Evolutionary conservation across 2,113 vertebrate species (phyloP), one percentile per base, ranked within the genome.

Genomic region (Otis tarda): DNA sequence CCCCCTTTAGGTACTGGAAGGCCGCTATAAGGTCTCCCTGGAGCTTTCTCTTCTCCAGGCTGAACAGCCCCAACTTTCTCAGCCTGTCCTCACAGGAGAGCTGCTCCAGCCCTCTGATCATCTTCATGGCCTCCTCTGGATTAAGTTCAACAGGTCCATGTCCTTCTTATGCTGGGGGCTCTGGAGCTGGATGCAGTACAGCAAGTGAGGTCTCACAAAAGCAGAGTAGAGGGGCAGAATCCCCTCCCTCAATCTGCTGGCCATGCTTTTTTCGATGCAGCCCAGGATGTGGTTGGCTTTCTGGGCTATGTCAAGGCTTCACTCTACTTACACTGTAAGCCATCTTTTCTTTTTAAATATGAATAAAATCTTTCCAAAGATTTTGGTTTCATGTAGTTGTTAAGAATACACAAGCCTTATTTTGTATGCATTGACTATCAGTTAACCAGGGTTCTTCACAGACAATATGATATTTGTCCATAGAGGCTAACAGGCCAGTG

Each of bases 181-280:
- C 28, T 41, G 57, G 45, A 83, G 4, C 45, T 39, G 65, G 37
- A 76, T 0, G 0, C 20, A 59, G 12, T 0, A 25, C 30, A 53
- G 3, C 56, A 67, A 18, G 23, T 60, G 25, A 27, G n/a, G 5
- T 57, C 17, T 71, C 41, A 53, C 5, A 1, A 67, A 17, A 31
- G 52, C 2, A 3, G 49, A 84, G 43, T 0, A 81, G 8, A 88
- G 31, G 3, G 33, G 39, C 0, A 77, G 22, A 60, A 85, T 56
- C 49, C 1, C 5, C 28, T 41, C 35, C 31, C n/a, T n/a, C 0
- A 0, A 2, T 10, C 43, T 33, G 11, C 1, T 86, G 30, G 12
- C 15, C 41, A 39, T 0, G 0, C 3, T 57, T 1, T 52, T 83
- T 67, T 7, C 18, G 59, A 73, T 59, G 28, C 3, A 49, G 10